These are phyloP conservation scores for Lysandra coridon DNA, from an alignment of 2,888 invertebrate genomes.

Conservation along the genomic window DNA sequence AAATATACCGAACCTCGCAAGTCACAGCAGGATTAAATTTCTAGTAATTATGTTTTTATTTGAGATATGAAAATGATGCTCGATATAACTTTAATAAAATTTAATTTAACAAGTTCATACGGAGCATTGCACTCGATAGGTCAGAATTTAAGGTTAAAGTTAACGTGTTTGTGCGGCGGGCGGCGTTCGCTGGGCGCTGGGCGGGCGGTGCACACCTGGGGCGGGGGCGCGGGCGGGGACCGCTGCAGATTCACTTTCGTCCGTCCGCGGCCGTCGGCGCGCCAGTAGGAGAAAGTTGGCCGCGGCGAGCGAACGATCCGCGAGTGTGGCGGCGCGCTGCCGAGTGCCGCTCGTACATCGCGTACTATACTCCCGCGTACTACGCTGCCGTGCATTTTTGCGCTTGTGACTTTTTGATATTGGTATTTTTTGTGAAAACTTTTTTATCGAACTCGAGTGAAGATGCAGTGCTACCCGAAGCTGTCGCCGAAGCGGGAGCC, in stretches of 20 bases:
- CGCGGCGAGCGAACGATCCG: constrained; percentile 79
- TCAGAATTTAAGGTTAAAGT: constrained; percentile 78
- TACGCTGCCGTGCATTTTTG: constrained; percentile 36
- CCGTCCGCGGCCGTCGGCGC: constrained; percentile 71
- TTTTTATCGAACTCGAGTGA: constrained; percentile 45
- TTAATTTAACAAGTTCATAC: constrained; percentile 39
- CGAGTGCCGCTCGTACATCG: constrained; percentile 53
- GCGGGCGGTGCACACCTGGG: constrained; percentile 56
- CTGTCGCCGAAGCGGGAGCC: constrained; percentile 71
- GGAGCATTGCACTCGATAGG: constrained; percentile 76
- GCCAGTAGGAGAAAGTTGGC: constrained; percentile 81
- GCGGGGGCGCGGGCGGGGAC: constrained; percentile 54
- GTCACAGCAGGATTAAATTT: background rate
- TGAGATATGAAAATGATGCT: constrained; percentile 1
- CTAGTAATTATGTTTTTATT: background rate
- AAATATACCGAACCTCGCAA: too few relatives aligned
- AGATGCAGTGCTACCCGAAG: constrained; percentile 75
- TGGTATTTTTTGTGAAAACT: constrained; percentile 35
- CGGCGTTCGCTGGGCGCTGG: constrained; percentile 50
- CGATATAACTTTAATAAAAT: constrained; percentile 29
- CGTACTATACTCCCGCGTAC: constrained; percentile 46
- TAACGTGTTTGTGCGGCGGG: constrained; percentile 60
- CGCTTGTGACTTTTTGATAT: constrained; percentile 35
- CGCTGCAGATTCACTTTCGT: constrained; percentile 80
- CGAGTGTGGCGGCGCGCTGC: constrained; percentile 68